phyloP scores from a whole-genome alignment of 2,888 invertebrate genomes.

The Macrophya alboannulata region DNA sequence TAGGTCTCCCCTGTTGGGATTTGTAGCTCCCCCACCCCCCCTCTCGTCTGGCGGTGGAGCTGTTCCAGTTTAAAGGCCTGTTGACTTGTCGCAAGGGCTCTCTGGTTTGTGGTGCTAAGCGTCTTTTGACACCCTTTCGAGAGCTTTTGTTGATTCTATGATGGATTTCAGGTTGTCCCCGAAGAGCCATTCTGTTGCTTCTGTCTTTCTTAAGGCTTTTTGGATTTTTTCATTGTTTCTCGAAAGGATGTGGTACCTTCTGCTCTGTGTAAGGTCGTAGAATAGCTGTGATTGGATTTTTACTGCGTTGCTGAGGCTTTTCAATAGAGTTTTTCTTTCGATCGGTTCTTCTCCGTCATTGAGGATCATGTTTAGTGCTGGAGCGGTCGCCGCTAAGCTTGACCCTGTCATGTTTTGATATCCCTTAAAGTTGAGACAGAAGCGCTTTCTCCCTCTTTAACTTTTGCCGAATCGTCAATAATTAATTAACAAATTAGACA shows the following conservation, averaged over 20 bases:
- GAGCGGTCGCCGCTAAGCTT: constrained; percentile 14
- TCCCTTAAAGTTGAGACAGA: too few relatives aligned
- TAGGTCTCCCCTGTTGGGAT: not conserved
- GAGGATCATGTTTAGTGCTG: constrained; percentile 26
- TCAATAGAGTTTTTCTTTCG: constrained; percentile 21
- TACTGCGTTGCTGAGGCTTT: constrained; percentile 35
- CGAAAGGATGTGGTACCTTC: constrained; percentile 47
- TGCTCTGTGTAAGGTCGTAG: constrained; percentile 7
- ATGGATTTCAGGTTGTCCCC: not conserved
- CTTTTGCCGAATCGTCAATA: too few relatives aligned
- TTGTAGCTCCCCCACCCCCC: not conserved
- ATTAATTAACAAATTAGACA: too few relatives aligned
- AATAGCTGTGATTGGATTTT: constrained; percentile 49
- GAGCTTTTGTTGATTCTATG: not conserved
- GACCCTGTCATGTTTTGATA: constrained; percentile 49
- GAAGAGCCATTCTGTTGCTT: not conserved
- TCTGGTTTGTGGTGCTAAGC: not conserved
- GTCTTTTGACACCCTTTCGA: not conserved
- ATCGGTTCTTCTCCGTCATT: constrained; percentile 47
- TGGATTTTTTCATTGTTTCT: not conserved
- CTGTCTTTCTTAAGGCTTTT: not conserved
- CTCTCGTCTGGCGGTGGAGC: not conserved
- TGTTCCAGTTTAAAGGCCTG: constrained; percentile 8
- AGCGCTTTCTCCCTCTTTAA: too few relatives aligned
- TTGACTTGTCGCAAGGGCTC: not conserved